phyloP scores from a whole-genome alignment of 1,140 invertebrate genomes.

The Drosophila nikananu region DNA sequence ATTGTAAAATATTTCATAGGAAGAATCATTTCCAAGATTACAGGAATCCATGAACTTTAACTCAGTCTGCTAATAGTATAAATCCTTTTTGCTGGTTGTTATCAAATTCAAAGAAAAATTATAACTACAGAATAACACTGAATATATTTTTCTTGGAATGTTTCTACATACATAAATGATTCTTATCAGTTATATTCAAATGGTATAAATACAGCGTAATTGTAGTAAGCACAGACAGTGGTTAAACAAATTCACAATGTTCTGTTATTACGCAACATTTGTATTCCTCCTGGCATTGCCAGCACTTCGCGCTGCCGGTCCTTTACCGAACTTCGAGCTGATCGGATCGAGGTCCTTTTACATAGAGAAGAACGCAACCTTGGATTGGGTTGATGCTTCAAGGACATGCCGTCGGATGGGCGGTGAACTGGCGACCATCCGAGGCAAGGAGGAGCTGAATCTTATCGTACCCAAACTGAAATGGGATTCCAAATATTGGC shows the following conservation, averaged over 20 bases:
- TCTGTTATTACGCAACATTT: background rate
- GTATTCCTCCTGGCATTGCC: background rate
- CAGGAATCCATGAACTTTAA: too few species aligned
- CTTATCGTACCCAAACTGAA: background rate
- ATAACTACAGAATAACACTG: background rate
- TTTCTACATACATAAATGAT: background rate
- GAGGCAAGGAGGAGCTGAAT: background rate
- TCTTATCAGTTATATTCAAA: background rate
- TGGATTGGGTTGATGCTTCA: background rate
- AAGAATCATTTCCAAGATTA: too few species aligned
- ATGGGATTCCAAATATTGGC: background rate
- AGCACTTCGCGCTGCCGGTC: background rate
- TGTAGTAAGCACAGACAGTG: background rate
- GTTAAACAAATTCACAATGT: background rate
- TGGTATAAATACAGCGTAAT: background rate
- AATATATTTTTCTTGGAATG: background rate
- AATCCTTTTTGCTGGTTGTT: background rate
- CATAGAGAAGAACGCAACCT: background rate
- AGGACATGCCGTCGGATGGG: background rate
- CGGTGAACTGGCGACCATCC: constrained; percentile 1
- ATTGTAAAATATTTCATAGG: background rate
- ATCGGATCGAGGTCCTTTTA: background rate
- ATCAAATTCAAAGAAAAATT: background rate
- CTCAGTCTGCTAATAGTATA: too few species aligned
- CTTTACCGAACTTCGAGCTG: too few species aligned